Conservation (phyloP, 64 coral and sea anemone genomes). For the Pachyseris speciosa region DNA sequence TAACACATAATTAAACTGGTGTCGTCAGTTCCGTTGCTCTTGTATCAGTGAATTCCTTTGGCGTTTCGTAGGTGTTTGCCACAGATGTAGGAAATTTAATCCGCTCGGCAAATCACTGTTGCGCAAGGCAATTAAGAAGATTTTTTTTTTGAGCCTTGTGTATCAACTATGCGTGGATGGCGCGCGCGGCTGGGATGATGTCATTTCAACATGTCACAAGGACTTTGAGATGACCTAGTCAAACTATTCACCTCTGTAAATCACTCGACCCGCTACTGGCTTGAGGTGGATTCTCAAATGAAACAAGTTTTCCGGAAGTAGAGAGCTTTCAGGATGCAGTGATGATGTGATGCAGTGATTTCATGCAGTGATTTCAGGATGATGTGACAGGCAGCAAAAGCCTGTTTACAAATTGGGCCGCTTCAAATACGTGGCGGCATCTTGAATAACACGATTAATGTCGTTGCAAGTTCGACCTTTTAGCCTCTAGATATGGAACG, state of each 20-base stretch:
- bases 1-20: not conserved
- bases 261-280: not conserved
- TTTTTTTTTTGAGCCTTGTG: not conserved
- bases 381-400: not conserved
- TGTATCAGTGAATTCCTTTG: conserved; percentile 1
- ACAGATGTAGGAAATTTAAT: conserved; percentile 16
- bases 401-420: not conserved
- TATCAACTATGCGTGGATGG: no score
- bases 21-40: conserved; percentile 3
- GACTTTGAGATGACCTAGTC: not conserved
- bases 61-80: not conserved
- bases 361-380: not conserved
- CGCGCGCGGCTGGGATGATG: no score
- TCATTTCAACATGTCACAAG: not conserved
- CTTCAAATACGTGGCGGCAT: conserved; percentile 6
- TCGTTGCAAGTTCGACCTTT: conserved; percentile 2
- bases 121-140: not conserved
- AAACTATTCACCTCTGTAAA: not conserved
- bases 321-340: not conserved
- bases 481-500: conserved; percentile 16
- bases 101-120: not conserved
- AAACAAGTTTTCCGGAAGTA: not conserved
- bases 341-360: no score
- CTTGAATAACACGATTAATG: not conserved
- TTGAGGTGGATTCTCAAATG: not conserved